Evolutionary conservation across 2,888 invertebrate species (phyloP).

Genomic region (Prenolepis imparis): DNA sequence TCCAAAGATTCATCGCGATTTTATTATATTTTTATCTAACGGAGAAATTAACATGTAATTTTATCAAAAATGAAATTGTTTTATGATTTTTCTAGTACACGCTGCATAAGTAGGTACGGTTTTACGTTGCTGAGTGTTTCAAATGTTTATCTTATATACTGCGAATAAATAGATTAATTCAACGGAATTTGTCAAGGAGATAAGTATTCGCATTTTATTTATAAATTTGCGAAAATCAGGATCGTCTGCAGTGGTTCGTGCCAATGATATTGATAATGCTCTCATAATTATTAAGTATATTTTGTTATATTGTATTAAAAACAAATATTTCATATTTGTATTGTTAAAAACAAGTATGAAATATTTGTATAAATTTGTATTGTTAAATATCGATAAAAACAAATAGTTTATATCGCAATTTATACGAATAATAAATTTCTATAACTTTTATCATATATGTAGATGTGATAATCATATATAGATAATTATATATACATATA

Average conservation of each 20-base stretch:
- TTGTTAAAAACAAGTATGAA: slow-evolving; percentile 47
- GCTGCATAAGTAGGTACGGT: not conserved
- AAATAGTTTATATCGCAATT: slow-evolving; percentile 60
- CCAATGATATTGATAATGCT: slow-evolving; percentile 62
- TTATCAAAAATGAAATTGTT: not conserved
- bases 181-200: not conserved
- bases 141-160: slow-evolving; percentile 13
- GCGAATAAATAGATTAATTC: slow-evolving; percentile 9
- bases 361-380: not conserved
- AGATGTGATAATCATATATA: not conserved
- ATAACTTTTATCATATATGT: slow-evolving; percentile 65
- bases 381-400: slow-evolving; percentile 34
- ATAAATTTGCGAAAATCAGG: slow-evolving; percentile 52
- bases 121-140: slow-evolving; percentile 34
- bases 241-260: slow-evolving; percentile 49
- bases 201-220: slow-evolving; percentile 38
- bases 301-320: slow-evolving; percentile 76
- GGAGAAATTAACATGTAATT: slow-evolving; percentile 8
- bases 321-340: slow-evolving; percentile 59
- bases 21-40: slow-evolving; percentile 18
- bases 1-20: slow-evolving; percentile 1
- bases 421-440: slow-evolving; percentile 75
- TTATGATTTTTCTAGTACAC: not conserved
- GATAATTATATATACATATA: slow-evolving; percentile 21
- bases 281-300: slow-evolving; percentile 64